Conservation (phyloP, 2,113 vertebrate species). For the Tiliqua scincoides region DNA sequence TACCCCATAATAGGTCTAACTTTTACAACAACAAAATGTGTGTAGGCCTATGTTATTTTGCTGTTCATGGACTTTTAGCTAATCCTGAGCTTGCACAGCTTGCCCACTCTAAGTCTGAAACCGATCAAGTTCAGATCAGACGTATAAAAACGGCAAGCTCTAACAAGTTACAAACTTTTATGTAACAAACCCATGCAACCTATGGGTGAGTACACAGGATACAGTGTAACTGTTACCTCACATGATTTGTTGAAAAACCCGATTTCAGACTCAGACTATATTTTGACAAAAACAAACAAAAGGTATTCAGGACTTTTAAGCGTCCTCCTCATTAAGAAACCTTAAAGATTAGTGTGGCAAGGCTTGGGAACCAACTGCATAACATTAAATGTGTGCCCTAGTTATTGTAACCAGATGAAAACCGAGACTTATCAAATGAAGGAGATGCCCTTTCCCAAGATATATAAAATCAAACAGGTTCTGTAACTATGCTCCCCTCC, state of each 20-base stretch:
- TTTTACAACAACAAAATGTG: no score
- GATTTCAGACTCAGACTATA: no score
- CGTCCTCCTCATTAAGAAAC: neutral
- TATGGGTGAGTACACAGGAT: neutral
- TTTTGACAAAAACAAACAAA: no score
- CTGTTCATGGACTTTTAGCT: neutral
- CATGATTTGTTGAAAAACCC: neutral
- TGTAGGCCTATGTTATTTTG: no score
- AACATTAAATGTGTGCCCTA: neutral
- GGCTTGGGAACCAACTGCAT: neutral
- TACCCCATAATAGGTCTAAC: no score
- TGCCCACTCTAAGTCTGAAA: neutral
- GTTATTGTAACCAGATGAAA: neutral
- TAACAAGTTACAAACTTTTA: neutral
- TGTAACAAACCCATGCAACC: neutral
- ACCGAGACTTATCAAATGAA: neutral
- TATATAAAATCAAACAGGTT: conserved; percentile 29
- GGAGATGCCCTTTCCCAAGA: neutral
- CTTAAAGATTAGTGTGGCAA: neutral
- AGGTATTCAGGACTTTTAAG: neutral
- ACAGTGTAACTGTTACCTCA: neutral
- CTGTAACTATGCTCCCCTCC: conserved; percentile 58
- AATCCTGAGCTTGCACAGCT: neutral
- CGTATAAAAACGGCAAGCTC: neutral
- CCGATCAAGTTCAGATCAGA: neutral